These are phyloP conservation scores for Teleiodes luculella DNA, from an alignment of 2,888 invertebrate species.

Conservation along the genomic window DNA sequence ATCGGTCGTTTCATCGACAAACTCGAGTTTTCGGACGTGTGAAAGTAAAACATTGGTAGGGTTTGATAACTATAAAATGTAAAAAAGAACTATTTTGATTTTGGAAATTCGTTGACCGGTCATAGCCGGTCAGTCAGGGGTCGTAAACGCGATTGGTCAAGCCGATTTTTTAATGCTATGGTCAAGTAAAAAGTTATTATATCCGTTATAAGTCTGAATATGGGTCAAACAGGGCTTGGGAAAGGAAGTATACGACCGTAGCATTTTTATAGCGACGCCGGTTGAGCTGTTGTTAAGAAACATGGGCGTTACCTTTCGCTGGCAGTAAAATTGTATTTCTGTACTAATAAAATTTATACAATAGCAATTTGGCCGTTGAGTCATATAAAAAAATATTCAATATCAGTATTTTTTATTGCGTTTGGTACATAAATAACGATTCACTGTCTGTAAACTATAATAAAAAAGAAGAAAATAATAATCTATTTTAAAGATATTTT, in stretches of 20 bases:
- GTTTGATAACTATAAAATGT: slow-evolving; percentile 45
- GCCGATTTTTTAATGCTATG: slow-evolving; percentile 27
- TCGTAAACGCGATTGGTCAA: slow-evolving; percentile 70
- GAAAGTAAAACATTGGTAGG: slow-evolving; percentile 67
- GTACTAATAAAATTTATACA: neutral
- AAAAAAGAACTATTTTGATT: slow-evolving; percentile 27
- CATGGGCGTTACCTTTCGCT: slow-evolving; percentile 7
- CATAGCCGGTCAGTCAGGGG: slow-evolving; percentile 56
- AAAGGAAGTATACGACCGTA: slow-evolving; percentile 50
- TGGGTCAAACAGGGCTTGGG: slow-evolving; percentile 68
- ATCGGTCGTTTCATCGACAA: slow-evolving; percentile 57
- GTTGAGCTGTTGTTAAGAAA: neutral
- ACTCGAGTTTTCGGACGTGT: slow-evolving; percentile 71
- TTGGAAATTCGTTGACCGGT: slow-evolving; percentile 46
- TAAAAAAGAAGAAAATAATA: too few species aligned
- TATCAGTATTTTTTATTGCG: too few species aligned
- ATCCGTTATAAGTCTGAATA: slow-evolving; percentile 47
- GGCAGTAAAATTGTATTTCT: neutral
- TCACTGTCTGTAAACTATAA: too few species aligned
- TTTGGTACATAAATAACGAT: too few species aligned
- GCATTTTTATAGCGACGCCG: neutral
- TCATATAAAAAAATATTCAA: neutral
- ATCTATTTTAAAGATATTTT: too few species aligned
- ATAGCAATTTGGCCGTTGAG: neutral
- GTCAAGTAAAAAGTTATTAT: neutral